A percentile compares a stretch with the other conserved stretches of the same genome.
Evolutionary conservation across 92 coral and sea anemone species (phyloP).

Genomic region (Phymanthus crucifer): DNA sequence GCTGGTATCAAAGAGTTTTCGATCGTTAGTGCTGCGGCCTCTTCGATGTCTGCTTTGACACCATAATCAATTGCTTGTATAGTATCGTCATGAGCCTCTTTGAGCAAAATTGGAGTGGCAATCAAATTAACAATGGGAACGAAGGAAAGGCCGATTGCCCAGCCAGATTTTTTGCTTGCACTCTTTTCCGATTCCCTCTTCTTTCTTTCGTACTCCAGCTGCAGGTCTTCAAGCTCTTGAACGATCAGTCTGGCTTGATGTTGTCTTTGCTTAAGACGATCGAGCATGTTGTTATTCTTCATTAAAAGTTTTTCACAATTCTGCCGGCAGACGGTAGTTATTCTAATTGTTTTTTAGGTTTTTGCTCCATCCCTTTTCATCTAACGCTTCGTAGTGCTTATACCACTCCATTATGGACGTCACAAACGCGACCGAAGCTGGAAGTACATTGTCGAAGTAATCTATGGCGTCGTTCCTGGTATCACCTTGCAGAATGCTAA

Average conservation of each 20-base stretch:
- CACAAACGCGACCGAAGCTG: not conserved
- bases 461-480: not conserved
- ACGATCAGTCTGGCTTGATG: conserved; percentile 53
- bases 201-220: conserved; percentile 38
- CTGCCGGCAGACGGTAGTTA: conserved; percentile 10
- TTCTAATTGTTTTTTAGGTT: not conserved
- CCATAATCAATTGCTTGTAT: conserved; percentile 51
- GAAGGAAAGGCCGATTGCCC: conserved; percentile 55
- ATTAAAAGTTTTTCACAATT: conserved; percentile 29
- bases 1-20: conserved; percentile 51
- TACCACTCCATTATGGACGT: not conserved
- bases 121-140: conserved; percentile 55
- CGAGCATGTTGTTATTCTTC: conserved; percentile 50
- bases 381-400: not conserved
- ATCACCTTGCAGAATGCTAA: too few relatives aligned
- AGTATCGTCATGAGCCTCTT: conserved; percentile 24
- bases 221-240: conserved; percentile 46
- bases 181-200: conserved; percentile 21
- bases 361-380: not conserved
- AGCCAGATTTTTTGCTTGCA: conserved; percentile 20
- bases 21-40: conserved; percentile 43
- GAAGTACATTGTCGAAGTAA: not conserved
- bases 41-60: conserved; percentile 37
- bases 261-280: conserved; percentile 50
- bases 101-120: conserved; percentile 43